Evolutionary conservation across 2,797 vertebrate species (phyloP), one percentile per base, ranked within the genome.

Genomic region (Gobionotothen gibberifrons): DNA sequence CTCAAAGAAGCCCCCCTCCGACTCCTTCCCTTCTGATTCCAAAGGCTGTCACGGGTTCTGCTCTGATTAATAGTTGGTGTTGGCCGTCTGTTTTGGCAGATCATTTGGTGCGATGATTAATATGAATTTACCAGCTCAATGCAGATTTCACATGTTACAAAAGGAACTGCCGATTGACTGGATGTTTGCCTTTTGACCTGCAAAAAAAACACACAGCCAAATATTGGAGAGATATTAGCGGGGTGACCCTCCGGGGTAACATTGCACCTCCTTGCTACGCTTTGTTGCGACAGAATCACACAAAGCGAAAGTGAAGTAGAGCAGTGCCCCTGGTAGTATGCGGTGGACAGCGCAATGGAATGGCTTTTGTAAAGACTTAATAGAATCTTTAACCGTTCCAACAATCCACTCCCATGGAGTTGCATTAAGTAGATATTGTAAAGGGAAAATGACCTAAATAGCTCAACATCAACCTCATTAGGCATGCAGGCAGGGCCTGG

Each of bases 371-470:
- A 96, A 97, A 96, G 96, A 97, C 96, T 97, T 97, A 98, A 98
- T 96, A 97, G 97, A 97, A 97, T 95, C 96, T 96, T 97, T 97
- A 97, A 97, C 95, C 96, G 96, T 89, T 95, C 94, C 94, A 95
- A 98, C 97, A 97, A 96, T 97, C 96, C 96, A 92, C 95, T 94
- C 95, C 96, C 95, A 96, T 96, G 96, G 97, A 98, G 95, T 95
- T 97, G 97, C 96, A 95, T 98, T 98, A 98, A 98, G 97, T 96
- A 96, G 97, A 98, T 98, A 97, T 96, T 97, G 96, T 95, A 93
- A 94, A 93, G 95, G 96, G 95, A 98, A 97, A 97, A 97, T 97
- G 96, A 96, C 93, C 95, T 97, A 97, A 98, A 97, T 96, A 97
- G 97, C 96, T 96, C 91, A 94, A 97, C 97, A 97, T 97, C 96